Evolutionary conservation across 2,888 invertebrate species (phyloP), one percentile per base, ranked within the genome.

Genomic region (Alviniconcha strummeri): DNA sequence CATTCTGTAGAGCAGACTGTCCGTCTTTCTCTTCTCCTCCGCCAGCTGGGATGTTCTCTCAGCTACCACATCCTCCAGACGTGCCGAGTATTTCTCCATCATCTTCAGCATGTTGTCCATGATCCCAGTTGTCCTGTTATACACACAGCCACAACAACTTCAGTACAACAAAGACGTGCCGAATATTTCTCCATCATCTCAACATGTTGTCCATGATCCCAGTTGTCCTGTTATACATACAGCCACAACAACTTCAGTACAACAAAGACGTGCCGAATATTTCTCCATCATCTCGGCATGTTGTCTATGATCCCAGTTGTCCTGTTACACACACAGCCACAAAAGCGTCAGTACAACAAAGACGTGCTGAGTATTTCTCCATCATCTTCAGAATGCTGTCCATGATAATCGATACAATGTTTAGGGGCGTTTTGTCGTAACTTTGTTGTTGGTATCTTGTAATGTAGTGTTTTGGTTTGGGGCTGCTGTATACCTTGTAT

Each of bases 21-120:
- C 92, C 5, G 91, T 91, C 82, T 83, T 91, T 89, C 36, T 83
- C 86, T 13, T 91, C 91, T 84, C 91, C 64, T 91, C 92, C 84
- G 91, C 90, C 74, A 92, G 87, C 84, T 92, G 90, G 11, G 84
- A 86, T 8, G 92, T 92, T 83, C 91, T 86, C 83, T 92, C 91
- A 8, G 90, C 89, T 54, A 92, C 93, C 17, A 91, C 86, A 13
- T 91, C 93, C 84, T 93, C 93, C 71, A 92, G 86, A 55, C 92
- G 91, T 82, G 90, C 91, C 0, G 91, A 90, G 83, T 92, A 92
- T 76, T 90, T 90, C 86, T 92, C 92, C 92, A 92, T 92, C 91
- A 92, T 90, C 8, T 89, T 88, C 67, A 85, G 81, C 85, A 85
- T 85, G 80, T 85, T 86, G 83, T 91, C 90, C 17, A 77, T 77